Percentiles rank a stretch among this genome's conserved stretches.
Evolutionary conservation across 2,888 invertebrate species (phyloP).

Genomic region (Metallyticus violacea): DNA sequence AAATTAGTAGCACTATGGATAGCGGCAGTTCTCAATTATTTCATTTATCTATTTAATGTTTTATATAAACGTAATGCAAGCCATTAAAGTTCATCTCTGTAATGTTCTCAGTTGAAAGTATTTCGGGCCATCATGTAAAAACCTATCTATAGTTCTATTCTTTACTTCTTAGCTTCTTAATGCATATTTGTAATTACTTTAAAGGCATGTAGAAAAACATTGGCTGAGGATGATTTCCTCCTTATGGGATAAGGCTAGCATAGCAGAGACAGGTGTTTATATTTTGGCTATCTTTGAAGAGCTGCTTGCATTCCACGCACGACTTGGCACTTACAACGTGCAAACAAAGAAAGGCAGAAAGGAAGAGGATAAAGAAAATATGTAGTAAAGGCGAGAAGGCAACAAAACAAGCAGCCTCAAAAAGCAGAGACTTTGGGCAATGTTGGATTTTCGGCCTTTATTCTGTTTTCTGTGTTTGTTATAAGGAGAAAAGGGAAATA

Average conservation of each 20-base stretch:
- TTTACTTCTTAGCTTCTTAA: no score
- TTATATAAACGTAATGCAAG: no score
- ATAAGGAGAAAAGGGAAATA: neutral
- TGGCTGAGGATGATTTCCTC: no score
- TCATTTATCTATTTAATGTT: no score
- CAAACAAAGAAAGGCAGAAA: neutral
- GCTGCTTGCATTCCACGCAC: neutral
- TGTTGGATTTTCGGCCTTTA: neutral
- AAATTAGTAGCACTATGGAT: no score
- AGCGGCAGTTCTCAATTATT: no score
- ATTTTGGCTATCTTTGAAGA: neutral
- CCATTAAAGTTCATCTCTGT: no score
- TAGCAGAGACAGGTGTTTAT: neutral
- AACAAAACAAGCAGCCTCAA: neutral
- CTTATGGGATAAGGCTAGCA: neutral
- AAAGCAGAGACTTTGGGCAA: neutral
- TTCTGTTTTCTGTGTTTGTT: neutral
- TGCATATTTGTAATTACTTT: no score
- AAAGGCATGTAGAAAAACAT: no score
- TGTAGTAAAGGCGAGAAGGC: neutral
- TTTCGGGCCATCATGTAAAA: no score
- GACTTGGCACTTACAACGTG: constrained; percentile 1
- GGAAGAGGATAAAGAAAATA: neutral
- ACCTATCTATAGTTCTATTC: no score
- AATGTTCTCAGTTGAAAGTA: no score